These are phyloP conservation scores for Miniopterus natalensis DNA, from an alignment of 2,113 vertebrate genomes.

Conservation along the genomic window DNA sequence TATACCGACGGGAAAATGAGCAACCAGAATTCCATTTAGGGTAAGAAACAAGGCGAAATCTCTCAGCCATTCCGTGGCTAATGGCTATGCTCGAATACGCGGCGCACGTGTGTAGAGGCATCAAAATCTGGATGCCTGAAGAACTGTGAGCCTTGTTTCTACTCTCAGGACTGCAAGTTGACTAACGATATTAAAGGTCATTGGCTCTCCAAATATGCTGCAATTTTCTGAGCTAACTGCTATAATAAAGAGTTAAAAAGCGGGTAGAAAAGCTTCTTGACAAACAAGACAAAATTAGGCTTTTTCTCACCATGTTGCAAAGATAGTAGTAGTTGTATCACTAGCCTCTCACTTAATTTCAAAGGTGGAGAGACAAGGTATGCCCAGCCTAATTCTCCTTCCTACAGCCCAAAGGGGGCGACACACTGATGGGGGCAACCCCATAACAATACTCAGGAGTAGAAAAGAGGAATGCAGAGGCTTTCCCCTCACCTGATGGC, in stretches of 20 bases:
- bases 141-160: neutral
- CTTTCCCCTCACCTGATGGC: neutral
- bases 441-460: neutral
- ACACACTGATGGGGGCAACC: neutral
- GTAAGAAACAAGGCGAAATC: constrained; percentile 23
- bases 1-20: constrained; percentile 40
- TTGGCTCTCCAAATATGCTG: neutral
- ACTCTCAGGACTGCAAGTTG: neutral
- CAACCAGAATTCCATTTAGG: constrained; percentile 22
- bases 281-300: neutral
- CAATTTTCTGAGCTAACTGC: constrained; percentile 39
- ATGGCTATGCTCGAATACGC: neutral
- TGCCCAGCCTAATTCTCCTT: neutral
- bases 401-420: neutral
- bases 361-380: neutral
- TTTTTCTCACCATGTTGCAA: neutral
- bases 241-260: neutral
- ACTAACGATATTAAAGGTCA: neutral
- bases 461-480: neutral
- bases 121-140: neutral
- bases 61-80: neutral
- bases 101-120: neutral
- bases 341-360: neutral
- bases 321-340: neutral
- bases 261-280: neutral